These are phyloP conservation scores for Lytechinus variegatus DNA, from an alignment of 35 echinoderm and acorn worm genomes.

Conservation along the genomic window DNA sequence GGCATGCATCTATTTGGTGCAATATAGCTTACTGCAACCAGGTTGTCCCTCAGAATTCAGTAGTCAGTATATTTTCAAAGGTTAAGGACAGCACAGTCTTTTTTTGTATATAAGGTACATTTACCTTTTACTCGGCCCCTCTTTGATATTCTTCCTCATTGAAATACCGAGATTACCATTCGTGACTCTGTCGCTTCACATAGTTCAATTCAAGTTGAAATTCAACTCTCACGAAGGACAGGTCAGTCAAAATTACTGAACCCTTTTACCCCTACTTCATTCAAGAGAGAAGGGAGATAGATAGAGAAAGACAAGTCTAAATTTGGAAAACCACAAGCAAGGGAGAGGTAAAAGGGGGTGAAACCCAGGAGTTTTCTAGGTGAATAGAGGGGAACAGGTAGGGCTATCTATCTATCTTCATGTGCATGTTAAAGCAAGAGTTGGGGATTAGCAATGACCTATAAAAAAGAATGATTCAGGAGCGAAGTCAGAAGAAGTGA, in stretches of 20 bases:
- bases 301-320: background rate
- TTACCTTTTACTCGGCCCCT: background rate
- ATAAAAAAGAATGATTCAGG: background rate
- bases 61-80: too few species aligned
- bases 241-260: background rate
- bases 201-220: constrained; percentile 3
- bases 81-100: too few species aligned
- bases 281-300: background rate
- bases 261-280: background rate
- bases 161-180: background rate
- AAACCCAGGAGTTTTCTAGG: background rate
- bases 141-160: background rate
- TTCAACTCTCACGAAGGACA: background rate
- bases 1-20: too few species aligned
- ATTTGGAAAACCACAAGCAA: background rate
- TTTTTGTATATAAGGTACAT: background rate
- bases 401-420: background rate
- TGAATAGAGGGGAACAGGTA: constrained; percentile 1
- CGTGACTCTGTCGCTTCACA: constrained; percentile 16
- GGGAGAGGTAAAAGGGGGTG: background rate
- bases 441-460: background rate
- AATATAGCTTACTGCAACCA: too few species aligned
- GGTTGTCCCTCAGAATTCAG: too few species aligned
- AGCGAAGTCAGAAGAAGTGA: background rate
- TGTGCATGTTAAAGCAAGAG: background rate